A percentile compares a stretch with the other conserved stretches of the same genome.
phyloP scores from a whole-genome alignment of 2,113 vertebrate species.

The Tichodroma muraria region DNA sequence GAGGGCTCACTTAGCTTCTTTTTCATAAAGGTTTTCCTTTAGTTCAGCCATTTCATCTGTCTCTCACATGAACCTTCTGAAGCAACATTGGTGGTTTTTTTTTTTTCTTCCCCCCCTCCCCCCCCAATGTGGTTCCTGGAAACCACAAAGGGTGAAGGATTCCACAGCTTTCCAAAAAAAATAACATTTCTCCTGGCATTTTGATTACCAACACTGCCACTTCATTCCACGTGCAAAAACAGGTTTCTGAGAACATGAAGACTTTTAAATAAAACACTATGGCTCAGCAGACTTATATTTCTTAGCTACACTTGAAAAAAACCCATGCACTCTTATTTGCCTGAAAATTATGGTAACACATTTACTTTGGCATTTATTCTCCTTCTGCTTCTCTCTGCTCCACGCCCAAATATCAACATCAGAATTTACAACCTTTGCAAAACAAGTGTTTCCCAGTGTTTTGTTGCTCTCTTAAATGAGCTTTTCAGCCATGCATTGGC shows the following conservation, averaged over 20 bases:
- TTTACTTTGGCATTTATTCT: not conserved
- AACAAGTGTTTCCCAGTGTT: not conserved
- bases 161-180: not conserved
- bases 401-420: not conserved
- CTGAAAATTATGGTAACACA: not conserved
- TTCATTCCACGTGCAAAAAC: not conserved
- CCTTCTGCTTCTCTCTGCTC: not conserved
- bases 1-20: not conserved
- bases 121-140: not conserved
- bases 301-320: not conserved
- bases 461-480: not conserved
- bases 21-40: not conserved
- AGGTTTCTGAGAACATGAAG: not conserved
- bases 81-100: not conserved
- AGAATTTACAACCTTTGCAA: not conserved
- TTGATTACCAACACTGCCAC: not conserved
- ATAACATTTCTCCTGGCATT: not conserved
- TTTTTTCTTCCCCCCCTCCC: no score
- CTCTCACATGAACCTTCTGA: not conserved
- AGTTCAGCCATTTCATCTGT: not conserved
- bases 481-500: not conserved
- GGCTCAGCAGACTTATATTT: not conserved
- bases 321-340: not conserved
- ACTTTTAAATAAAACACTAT: not conserved
- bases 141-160: not conserved